Evolutionary conservation across 2,888 invertebrate species (phyloP), one percentile per base, ranked within the genome.

Genomic region (Germaria angustata): DNA sequence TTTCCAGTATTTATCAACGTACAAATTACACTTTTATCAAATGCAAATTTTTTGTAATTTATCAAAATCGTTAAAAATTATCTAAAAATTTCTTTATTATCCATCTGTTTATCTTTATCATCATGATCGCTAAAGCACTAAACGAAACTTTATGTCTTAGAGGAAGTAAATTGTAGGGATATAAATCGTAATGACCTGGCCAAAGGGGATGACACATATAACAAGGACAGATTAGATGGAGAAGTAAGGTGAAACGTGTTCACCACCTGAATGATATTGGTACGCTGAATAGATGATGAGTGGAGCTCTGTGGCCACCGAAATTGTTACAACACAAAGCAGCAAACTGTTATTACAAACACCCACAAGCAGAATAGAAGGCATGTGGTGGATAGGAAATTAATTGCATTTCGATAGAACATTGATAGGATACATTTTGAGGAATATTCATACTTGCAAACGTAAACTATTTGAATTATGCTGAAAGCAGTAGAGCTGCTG

Each of bases 251-350:
- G 59, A 65, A 39, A 39, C 4, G n/a, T n/a, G n/a, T 39, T 39
- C 2, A 39, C 39, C 13, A 11, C 7, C n/a, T 13, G 51, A 4
- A 24, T 7, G 1, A 28, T 20, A 55, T 69, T 57, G 55, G 41
- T 41, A 51, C 41, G 41, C 22, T 51, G 86, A 84, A 76, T 84
- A 84, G 11, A 80, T 71, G 49, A 73, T 22, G n/a, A n/a, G n/a
- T 32, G 84, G 80, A 13, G 82, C 80, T n/a, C 84, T 44, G 17
- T 80, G 13, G 44, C 68, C 82, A 84, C 11, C n/a, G 84, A 11
- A 63, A 82, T 61, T 11, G 85, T 63, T 44, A 85, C 80, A 72
- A 5, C 68, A 86, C 53, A 84, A 36, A 71, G 80, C 24, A 65
- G n/a, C n/a, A n/a, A 80, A 66, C 77, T 81, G 49, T 7, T 32